A percentile compares a stretch with the other conserved stretches of the same genome.
Evolutionary conservation across 2,113 vertebrate genomes (phyloP).

Genomic region (Hystrix cristata): DNA sequence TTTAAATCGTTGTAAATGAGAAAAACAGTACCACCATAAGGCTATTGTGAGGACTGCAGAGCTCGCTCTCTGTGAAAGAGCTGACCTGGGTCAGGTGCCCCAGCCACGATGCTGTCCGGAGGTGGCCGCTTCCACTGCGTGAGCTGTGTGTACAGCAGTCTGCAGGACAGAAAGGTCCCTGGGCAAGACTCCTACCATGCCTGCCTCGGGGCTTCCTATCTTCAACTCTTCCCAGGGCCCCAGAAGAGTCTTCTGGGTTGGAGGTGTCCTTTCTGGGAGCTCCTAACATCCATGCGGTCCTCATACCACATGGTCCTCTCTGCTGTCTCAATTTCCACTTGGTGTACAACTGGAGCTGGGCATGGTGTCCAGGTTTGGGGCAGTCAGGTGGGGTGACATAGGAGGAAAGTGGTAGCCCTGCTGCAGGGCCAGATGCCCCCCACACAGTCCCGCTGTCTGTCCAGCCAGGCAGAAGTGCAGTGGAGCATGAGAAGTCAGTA

Average conservation of each 20-base stretch:
- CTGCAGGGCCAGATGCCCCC: too few relatives aligned
- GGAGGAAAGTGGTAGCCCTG: too few relatives aligned
- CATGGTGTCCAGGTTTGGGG: neutral
- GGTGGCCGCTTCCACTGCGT: neutral
- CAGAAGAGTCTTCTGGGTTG: neutral
- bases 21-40: neutral
- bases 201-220: neutral
- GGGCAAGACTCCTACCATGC: neutral
- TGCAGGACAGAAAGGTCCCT: neutral
- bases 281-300: neutral
- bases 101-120: fast-evolving
- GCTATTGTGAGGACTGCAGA: neutral
- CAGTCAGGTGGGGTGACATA: neutral
- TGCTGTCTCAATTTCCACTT: neutral
- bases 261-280: neutral
- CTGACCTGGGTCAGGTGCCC: neutral
- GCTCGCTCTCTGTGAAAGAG: fast-evolving
- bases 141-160: neutral
- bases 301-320: neutral
- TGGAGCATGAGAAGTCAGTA: fast-evolving
- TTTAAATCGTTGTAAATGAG: neutral
- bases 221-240: too few relatives aligned
- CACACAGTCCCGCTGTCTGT: neutral
- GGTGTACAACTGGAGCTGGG: fast-evolving
- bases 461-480: neutral